Evolutionary conservation across 30 jellyfish, hydroid and myxozoan species (phyloP).

Genomic region (Aurelia sp.): DNA sequence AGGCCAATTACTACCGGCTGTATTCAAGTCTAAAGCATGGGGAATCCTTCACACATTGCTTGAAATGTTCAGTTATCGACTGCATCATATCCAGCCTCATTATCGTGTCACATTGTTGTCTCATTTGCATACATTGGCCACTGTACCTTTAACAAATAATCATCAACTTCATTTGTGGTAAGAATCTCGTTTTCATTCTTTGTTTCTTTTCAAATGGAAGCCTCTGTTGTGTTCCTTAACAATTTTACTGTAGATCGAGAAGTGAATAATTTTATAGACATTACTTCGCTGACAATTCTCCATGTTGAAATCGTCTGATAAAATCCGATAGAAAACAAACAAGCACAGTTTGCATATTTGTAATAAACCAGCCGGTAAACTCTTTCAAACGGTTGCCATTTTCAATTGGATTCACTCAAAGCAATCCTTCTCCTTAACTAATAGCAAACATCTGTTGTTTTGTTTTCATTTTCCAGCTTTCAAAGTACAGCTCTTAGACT

Average conservation of each 20-base stretch:
- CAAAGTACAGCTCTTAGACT: slow-evolving; percentile 88
- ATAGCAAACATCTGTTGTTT: not conserved
- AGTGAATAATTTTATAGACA: too few species aligned
- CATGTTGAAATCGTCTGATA: too few species aligned
- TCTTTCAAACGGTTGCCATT: too few species aligned
- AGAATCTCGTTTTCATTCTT: slow-evolving; percentile 3
- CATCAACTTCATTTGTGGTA: slow-evolving; percentile 93
- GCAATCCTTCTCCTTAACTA: not conserved
- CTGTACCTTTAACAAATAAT: slow-evolving; percentile 78
- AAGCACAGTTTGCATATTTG: too few species aligned
- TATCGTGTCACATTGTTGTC: slow-evolving; percentile 90
- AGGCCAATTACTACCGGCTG: slow-evolving; percentile 97
- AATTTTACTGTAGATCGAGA: too few species aligned
- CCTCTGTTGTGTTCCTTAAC: not conserved
- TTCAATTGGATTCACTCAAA: not conserved
- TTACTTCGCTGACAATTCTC: too few species aligned
- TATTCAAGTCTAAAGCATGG: slow-evolving; percentile 95
- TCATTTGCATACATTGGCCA: slow-evolving; percentile 85
- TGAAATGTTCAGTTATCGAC: slow-evolving; percentile 96
- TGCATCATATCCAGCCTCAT: slow-evolving; percentile 98
- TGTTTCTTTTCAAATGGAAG: not conserved
- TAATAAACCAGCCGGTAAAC: too few species aligned
- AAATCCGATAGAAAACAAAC: too few species aligned
- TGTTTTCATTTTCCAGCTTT: slow-evolving; percentile 49
- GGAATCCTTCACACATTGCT: slow-evolving; percentile 91